phyloP scores from a whole-genome alignment of 2,113 vertebrate genomes.

The Pseudorectes ferrugineus region DNA sequence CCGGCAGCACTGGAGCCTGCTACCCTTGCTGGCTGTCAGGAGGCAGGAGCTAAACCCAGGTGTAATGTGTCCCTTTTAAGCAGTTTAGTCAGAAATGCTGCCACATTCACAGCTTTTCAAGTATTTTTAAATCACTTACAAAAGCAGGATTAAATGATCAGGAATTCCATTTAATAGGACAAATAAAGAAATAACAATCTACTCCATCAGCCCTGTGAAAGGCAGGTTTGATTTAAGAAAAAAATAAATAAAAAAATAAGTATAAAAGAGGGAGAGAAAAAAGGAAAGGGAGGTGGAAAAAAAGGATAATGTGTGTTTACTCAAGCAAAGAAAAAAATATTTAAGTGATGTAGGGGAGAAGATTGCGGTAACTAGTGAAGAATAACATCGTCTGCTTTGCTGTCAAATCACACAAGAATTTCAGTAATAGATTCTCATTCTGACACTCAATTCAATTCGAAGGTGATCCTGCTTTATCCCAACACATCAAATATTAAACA shows the following conservation, averaged over 20 bases:
- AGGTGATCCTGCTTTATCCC: slow-evolving; percentile 99
- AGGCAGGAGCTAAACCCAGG: slow-evolving; percentile 6
- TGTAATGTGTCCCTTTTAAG: slow-evolving; percentile 22
- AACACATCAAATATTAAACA: slow-evolving; percentile 99
- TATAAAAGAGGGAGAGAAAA: slow-evolving; percentile 64
- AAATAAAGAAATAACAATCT: slow-evolving; percentile 88
- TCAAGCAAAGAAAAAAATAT: slow-evolving; percentile 97
- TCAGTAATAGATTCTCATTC: slow-evolving; percentile 99
- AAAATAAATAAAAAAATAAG: slow-evolving; percentile 48
- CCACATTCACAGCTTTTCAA: slow-evolving; percentile 71
- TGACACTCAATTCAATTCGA: slow-evolving; percentile 99
- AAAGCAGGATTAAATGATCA: slow-evolving; percentile 83
- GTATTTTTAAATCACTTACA: slow-evolving; percentile 85
- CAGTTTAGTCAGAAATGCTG: slow-evolving; percentile 61
- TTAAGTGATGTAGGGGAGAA: slow-evolving; percentile 90
- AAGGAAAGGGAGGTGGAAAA: slow-evolving; percentile 69
- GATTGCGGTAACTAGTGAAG: slow-evolving; percentile 90
- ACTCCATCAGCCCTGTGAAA: slow-evolving; percentile 75
- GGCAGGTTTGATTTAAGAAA: slow-evolving; percentile 68
- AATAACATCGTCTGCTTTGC: slow-evolving; percentile 92
- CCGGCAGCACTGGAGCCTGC: fast-evolving
- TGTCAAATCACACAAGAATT: slow-evolving; percentile 95
- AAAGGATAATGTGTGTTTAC: slow-evolving; percentile 94
- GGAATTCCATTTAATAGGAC: slow-evolving; percentile 85
- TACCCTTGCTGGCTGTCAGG: neutral